A percentile compares a stretch with the other conserved stretches of the same genome.
These are phyloP conservation scores for Cosmia pyralina DNA, from an alignment of 2,888 invertebrate genomes.

Conservation along the genomic window DNA sequence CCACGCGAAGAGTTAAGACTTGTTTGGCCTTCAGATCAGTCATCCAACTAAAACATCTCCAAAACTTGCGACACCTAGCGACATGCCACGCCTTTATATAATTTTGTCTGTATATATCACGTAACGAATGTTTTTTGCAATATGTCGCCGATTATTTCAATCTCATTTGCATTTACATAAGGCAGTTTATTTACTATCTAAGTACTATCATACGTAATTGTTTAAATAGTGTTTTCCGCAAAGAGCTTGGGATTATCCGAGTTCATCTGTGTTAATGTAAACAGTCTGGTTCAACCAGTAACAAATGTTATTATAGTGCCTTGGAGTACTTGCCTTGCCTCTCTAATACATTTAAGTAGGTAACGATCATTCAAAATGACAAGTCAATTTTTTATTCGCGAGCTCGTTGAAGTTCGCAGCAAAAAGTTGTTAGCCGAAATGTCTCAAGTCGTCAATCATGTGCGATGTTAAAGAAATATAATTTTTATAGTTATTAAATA, in stretches of 20 bases:
- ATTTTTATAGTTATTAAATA: constrained; percentile 19
- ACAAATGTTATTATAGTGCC: constrained; percentile 20
- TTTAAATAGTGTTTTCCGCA: constrained; percentile 19
- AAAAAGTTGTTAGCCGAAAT: constrained; percentile 52
- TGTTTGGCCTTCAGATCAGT: constrained; percentile 59
- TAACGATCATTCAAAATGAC: constrained; percentile 46
- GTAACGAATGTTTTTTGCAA: constrained; percentile 55
- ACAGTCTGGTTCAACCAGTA: constrained; percentile 21
- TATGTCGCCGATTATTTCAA: constrained; percentile 50
- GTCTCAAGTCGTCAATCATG: constrained; percentile 31
- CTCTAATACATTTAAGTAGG: constrained; percentile 31
- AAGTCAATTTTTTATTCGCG: constrained; percentile 49
- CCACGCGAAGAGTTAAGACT: constrained; percentile 52
- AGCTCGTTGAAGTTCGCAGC: constrained; percentile 37
- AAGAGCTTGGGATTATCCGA: constrained; percentile 18
- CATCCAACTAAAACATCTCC: constrained; percentile 57
- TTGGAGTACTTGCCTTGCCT: constrained; percentile 6
- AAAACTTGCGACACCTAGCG: constrained; percentile 63
- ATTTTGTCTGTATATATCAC: constrained; percentile 46
- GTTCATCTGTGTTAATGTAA: constrained; percentile 23
- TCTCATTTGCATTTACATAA: constrained; percentile 61
- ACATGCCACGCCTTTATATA: constrained; percentile 61
- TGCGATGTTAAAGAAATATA: constrained; percentile 11
- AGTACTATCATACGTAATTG: constrained; percentile 12
- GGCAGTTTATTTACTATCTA: constrained; percentile 29